Evolutionary conservation across 2,113 vertebrate species (phyloP).

Genomic region (Tor tambroides): DNA sequence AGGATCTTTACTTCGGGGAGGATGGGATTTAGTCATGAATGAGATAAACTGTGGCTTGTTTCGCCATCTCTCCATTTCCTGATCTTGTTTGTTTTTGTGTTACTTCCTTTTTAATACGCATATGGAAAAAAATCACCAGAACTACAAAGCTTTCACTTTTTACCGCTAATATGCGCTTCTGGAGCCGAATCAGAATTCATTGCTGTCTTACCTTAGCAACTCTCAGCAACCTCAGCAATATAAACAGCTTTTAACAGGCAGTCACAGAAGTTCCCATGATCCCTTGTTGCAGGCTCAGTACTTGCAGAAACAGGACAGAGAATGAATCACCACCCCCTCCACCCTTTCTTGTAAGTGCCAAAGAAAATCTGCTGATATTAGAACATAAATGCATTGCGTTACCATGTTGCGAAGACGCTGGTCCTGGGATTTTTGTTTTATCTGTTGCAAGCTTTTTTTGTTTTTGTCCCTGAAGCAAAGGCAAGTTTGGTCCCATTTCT

Average conservation of each 20-base stretch:
- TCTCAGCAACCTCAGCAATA: constrained; percentile 51
- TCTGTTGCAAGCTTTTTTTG: constrained; percentile 50
- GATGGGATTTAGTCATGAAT: constrained; percentile 50
- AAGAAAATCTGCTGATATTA: constrained; percentile 60
- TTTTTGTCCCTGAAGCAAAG: constrained; percentile 64
- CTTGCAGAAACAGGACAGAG: constrained; percentile 74
- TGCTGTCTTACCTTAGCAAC: constrained; percentile 54
- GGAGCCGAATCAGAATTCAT: constrained; percentile 22
- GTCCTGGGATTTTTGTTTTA: constrained; percentile 31
- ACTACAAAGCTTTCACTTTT: constrained; percentile 40
- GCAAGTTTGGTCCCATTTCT: constrained; percentile 79
- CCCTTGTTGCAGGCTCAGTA: constrained; percentile 53
- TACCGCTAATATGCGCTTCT: constrained; percentile 36
- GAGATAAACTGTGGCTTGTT: constrained; percentile 56
- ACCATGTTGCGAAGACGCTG: constrained; percentile 41
- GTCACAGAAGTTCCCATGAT: constrained; percentile 49
- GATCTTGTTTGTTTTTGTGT: constrained; percentile 36
- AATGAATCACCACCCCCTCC: constrained; percentile 69
- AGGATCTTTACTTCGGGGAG: constrained; percentile 44
- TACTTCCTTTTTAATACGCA: constrained; percentile 44
- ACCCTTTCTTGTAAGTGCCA: constrained; percentile 56
- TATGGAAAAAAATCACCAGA: constrained; percentile 1
- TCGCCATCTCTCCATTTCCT: constrained; percentile 48
- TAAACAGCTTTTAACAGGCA: constrained; percentile 55
- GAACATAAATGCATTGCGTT: constrained; percentile 48